Base-by-base conservation (phyloP, 2,113 vertebrate genomes). In the Gopherus evgoodei region DNA sequence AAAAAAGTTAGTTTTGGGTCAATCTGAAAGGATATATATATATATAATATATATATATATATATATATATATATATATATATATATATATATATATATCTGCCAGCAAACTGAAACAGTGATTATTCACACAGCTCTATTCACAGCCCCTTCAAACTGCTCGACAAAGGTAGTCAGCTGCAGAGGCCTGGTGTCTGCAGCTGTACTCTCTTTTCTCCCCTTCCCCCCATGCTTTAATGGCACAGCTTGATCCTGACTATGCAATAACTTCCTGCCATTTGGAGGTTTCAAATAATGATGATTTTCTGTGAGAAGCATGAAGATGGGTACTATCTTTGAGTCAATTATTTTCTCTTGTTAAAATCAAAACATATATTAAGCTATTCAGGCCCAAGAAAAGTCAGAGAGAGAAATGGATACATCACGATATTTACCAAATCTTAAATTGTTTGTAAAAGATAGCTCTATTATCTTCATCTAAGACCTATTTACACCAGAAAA, bases 401-500 rank as follows among this genome's bases (percentile, higher is more conserved):
- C 53, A 57, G 85, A 87, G 4, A 83, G 72, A 87, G 78, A 21
- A n/a, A 69, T 69, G 62, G 17, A 35, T 69, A n/a, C 62, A 35
- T 69, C 62, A 69, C 8, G 16, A 17, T 35, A 17, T 35, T 69
- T 69, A 69, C 62, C 14, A 69, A 65, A n/a, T 69, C 16, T n/a
- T 65, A 35, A 69, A 19, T n/a, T 11, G 22, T 76, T 76, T 44
- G 38, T 84, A 72, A 78, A 89, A 90, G 87, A 83, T 78, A 90
- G 86, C 79, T 87, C 65, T 65, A 93, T 89, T 80, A 38, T 86
- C 83, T 90, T 82, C 75, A 80, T 90, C 22, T 76, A 24, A 76
- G 72, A 44, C 72, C 21, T 12, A 44, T 76, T 76, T 76, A 22
- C 69, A 22, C 4, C 8, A 35, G 42, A 14, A 31, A 16, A 27